Conservation (phyloP, 2,113 vertebrate species). For the Grammomys dolichurus region DNA sequence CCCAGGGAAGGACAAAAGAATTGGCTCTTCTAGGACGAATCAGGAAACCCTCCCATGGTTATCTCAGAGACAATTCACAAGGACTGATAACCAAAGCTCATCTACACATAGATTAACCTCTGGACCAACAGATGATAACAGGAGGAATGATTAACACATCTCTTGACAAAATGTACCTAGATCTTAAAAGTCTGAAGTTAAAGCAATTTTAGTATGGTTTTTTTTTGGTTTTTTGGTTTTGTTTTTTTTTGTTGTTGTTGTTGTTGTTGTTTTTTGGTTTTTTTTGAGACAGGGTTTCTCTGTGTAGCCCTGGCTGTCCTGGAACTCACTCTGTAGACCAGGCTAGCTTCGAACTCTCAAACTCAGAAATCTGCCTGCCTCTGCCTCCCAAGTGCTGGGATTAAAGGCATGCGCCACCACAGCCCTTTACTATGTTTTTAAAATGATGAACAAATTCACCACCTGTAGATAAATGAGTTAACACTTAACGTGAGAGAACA, state of each 20-base stretch:
- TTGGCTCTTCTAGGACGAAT: not conserved
- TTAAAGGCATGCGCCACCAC: too few relatives aligned
- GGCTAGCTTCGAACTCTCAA: too few relatives aligned
- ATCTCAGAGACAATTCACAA: constrained; percentile 21
- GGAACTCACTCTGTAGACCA: too few relatives aligned
- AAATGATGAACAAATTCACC: not conserved
- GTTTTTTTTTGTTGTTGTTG: too few relatives aligned
- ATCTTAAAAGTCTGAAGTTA: not conserved
- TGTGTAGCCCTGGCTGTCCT: too few relatives aligned
- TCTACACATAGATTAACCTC: constrained; percentile 54
- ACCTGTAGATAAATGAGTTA: not conserved
- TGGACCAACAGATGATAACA: constrained; percentile 55
- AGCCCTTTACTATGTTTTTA: too few relatives aligned
- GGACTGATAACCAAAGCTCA: constrained; percentile 31
- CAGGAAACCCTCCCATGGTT: not conserved
- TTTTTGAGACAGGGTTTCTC: too few relatives aligned
- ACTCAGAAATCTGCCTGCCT: too few relatives aligned
- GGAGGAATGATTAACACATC: constrained; percentile 70
- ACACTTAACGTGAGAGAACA: not conserved
- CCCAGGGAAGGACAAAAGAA: not conserved
- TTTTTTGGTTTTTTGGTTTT: too few relatives aligned
- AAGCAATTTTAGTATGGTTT: constrained; percentile 38
- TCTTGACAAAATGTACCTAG: not conserved
- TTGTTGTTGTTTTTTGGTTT: too few relatives aligned
- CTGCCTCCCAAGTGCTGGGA: too few relatives aligned